phyloP scores from a whole-genome alignment of 2,888 invertebrate genomes.

The Alloscopus bannaensis region DNA sequence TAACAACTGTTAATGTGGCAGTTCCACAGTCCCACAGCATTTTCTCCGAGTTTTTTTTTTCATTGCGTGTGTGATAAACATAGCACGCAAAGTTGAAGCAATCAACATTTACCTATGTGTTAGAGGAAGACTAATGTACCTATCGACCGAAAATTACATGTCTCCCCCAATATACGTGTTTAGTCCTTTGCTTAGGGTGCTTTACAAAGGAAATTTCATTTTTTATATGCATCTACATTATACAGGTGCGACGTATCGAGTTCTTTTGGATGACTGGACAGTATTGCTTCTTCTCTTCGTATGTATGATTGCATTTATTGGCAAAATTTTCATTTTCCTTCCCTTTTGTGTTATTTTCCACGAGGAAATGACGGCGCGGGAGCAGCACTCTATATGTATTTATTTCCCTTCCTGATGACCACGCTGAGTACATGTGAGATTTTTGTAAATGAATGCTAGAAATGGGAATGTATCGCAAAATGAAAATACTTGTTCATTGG shows the following conservation, averaged over 20 bases:
- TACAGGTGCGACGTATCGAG: neutral
- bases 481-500: conserved; percentile 37
- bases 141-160: conserved; percentile 50
- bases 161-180: neutral
- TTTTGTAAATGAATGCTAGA: conserved; percentile 16
- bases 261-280: neutral
- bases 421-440: conserved; percentile 28
- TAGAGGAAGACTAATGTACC: conserved; percentile 39
- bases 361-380: conserved; percentile 9
- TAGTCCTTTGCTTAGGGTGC: neutral
- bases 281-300: neutral
- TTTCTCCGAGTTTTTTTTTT: conserved; percentile 31
- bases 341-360: neutral
- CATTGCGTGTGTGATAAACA: conserved; percentile 53
- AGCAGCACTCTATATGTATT: conserved; percentile 16
- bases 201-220: neutral
- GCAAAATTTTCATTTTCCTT: conserved; percentile 16
- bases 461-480: too few species aligned
- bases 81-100: conserved; percentile 44
- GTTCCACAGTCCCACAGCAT: conserved; percentile 25
- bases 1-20: conserved; percentile 15
- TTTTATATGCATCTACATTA: neutral
- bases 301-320: neutral
- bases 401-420: neutral
- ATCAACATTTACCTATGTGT: conserved; percentile 31